Evolutionary conservation across 35 echinoderm and acorn worm species (phyloP), one percentile per base, ranked within the genome.

Genomic region (Chiridota heheva): DNA sequence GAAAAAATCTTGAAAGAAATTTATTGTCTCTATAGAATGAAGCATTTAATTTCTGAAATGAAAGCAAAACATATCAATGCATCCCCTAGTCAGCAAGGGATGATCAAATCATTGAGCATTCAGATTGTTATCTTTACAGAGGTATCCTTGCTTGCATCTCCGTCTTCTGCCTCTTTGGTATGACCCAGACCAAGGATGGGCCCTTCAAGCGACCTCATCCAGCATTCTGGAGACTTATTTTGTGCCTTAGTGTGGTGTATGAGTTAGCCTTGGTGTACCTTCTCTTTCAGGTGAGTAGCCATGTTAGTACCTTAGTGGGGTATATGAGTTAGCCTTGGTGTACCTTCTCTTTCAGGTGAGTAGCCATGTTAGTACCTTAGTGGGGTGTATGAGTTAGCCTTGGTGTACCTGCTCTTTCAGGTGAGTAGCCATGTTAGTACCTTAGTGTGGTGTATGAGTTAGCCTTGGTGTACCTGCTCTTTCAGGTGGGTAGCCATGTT

Each of bases 141-240:
- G 92, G 92, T 44, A 63, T 96, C 34, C 40, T 76, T 41, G 92
- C 92, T 26, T 90, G 87, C 58, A 71, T 96, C 5, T 46, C 80
- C 44, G 87, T 71, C 28, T 96, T 96, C 55, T 96, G 92, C 44
- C 30, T 89, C 2, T 96, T 90, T 76, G 92, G 92, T 13, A 96
- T 96, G 92, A 96, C 92, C 24, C 92, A 96, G 73, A 83, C 87
- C 36, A 90, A 90, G 80, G 92, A 96, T 78, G 92, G 92, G 53
- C 92, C 92, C 31, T 90, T 96, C 51, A 81, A 60, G 27, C 82
- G 92, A 34, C 92, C 92, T 62, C 92, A 96, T 62, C 92, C 91
- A 73, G 92, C 92, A 32, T 45, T 96, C 40, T 96, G 92, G 92
- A 77, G 92, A 62, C 82, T 96, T 5, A 61, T 82, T 57, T 61